A percentile compares a stretch with the other conserved stretches of the same genome.
phyloP scores from a whole-genome alignment of 1,140 invertebrate species.

The Aphaenogaster ashmeadi region DNA sequence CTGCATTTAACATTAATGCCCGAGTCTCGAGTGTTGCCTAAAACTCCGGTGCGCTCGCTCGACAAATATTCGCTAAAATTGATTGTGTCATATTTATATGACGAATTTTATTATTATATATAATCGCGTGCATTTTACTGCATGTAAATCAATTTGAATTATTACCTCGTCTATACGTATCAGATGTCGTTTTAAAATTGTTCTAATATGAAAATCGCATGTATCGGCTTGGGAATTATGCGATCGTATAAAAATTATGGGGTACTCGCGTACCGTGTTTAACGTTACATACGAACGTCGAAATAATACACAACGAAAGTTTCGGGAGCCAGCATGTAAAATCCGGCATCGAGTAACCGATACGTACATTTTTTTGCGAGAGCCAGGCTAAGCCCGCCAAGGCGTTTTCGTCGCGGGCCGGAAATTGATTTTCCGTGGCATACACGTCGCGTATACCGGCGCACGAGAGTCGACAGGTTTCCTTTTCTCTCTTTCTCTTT shows the following conservation, averaged over 20 bases:
- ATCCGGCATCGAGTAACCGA: constrained; percentile 66
- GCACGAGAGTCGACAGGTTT: constrained; percentile 49
- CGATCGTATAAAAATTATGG: background rate
- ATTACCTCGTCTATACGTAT: background rate
- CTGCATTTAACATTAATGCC: constrained; percentile 9
- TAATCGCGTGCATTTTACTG: constrained; percentile 10
- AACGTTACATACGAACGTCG: background rate
- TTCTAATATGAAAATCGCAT: constrained; percentile 36
- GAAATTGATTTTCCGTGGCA: constrained; percentile 71
- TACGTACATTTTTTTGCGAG: constrained; percentile 52
- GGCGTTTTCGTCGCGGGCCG: constrained; percentile 65
- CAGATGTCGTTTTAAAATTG: background rate
- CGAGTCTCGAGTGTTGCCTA: constrained; percentile 17
- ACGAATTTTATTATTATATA: constrained; percentile 35
- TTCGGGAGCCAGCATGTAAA: constrained; percentile 55
- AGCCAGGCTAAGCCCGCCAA: constrained; percentile 30
- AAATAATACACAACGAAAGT: constrained; percentile 5
- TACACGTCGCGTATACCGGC: constrained; percentile 61
- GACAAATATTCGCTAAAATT: constrained; percentile 35
- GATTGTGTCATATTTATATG: constrained; percentile 15
- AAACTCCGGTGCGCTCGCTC: background rate
- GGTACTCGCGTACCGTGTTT: background rate
- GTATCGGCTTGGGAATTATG: background rate
- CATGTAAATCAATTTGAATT: constrained; percentile 16
- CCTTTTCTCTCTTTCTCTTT: constrained; percentile 18